A percentile compares a stretch with the other conserved stretches of the same genome.
Conservation (phyloP, 1,140 invertebrate species). For the Drepana arcuata region DNA sequence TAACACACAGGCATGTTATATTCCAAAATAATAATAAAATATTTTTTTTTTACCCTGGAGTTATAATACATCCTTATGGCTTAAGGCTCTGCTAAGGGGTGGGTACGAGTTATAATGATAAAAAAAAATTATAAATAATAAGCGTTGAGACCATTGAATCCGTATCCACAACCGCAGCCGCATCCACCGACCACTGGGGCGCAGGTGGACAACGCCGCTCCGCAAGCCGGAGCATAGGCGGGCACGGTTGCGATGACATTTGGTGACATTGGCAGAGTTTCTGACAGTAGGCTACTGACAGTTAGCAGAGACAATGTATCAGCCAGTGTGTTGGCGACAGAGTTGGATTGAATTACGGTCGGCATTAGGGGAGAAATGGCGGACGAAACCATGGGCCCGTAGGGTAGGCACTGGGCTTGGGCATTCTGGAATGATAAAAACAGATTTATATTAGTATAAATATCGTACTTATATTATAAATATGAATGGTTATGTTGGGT, state of each 20-base stretch:
- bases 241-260: conserved; percentile 10
- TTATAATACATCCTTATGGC: too few relatives aligned
- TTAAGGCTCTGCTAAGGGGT: too few relatives aligned
- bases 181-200: conserved; percentile 8
- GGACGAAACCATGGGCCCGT: conserved; percentile 2
- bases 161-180: conserved; percentile 16
- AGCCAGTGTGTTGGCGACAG: conserved; percentile 36
- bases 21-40: not conserved
- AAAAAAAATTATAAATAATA: too few relatives aligned
- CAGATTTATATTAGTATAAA: not conserved
- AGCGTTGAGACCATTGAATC: too few relatives aligned
- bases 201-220: conserved; percentile 1
- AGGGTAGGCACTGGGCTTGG: conserved; percentile 5
- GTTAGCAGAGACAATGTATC: conserved; percentile 49
- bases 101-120: too few relatives aligned
- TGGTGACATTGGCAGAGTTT: conserved; percentile 29
- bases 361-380: not conserved
- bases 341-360: conserved; percentile 10
- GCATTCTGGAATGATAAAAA: conserved; percentile 10
- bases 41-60: too few relatives aligned
- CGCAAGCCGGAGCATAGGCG: too few relatives aligned
- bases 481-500: too few relatives aligned
- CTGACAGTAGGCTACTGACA: conserved; percentile 41
- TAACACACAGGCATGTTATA: too few relatives aligned
- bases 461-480: too few relatives aligned